Percentiles rank a stretch among this genome's conserved stretches.
Evolutionary conservation across 2,797 vertebrate genomes (phyloP).

Genomic region (Fundulus diaphanus): DNA sequence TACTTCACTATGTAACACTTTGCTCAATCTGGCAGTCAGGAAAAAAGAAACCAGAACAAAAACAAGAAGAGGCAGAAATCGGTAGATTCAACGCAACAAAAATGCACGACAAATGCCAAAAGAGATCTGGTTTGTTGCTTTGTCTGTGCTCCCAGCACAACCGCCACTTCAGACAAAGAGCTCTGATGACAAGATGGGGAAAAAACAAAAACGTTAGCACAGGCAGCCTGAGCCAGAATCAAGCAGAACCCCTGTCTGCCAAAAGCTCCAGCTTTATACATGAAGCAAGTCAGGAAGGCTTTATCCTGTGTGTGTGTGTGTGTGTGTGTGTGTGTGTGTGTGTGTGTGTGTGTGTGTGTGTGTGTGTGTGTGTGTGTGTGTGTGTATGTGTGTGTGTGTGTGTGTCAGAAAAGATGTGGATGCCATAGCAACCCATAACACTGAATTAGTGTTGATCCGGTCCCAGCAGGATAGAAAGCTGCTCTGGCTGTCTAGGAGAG

Average conservation of each 20-base stretch:
- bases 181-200: neutral
- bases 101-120: neutral
- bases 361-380: constrained; percentile 27
- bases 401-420: constrained; percentile 53
- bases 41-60: no score
- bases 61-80: neutral
- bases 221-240: neutral
- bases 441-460: constrained; percentile 69
- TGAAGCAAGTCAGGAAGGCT: neutral
- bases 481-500: constrained; percentile 22
- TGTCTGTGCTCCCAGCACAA: neutral
- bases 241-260: neutral
- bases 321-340: constrained; percentile 19
- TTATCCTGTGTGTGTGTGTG: neutral
- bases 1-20: neutral
- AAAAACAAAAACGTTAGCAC: neutral
- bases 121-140: neutral
- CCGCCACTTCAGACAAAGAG: neutral
- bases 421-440: constrained; percentile 55
- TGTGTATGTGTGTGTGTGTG: constrained; percentile 1
- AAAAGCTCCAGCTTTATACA: neutral
- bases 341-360: constrained; percentile 21
- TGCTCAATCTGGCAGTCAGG: neutral
- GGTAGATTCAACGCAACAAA: neutral
- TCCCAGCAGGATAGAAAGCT: constrained; percentile 52